Conservation (phyloP, 2,888 invertebrate species). For the Auanema sp. region DNA sequence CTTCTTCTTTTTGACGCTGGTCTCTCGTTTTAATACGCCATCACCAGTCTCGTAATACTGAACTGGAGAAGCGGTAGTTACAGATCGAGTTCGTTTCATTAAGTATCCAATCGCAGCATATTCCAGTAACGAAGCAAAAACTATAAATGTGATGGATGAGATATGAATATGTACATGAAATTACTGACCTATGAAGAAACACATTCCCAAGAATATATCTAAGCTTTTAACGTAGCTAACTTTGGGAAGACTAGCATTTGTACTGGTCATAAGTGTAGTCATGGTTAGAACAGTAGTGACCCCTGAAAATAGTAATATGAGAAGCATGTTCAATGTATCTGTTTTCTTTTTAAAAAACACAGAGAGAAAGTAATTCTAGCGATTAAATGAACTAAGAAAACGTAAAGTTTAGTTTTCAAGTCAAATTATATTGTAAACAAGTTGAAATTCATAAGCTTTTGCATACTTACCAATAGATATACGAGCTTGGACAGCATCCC, state of each 20-base stretch:
- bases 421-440: neutral
- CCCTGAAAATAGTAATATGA: conserved; percentile 34
- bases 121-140: conserved; percentile 61
- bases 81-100: conserved; percentile 51
- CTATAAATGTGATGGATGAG: conserved; percentile 32
- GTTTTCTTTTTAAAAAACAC: neutral
- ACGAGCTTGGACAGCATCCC: conserved; percentile 65
- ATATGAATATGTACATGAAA: neutral
- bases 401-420: neutral
- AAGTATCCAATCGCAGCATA: conserved; percentile 63
- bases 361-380: neutral
- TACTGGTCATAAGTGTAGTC: conserved; percentile 66
- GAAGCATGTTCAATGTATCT: neutral
- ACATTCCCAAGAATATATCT: conserved; percentile 65
- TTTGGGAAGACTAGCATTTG: conserved; percentile 65
- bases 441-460: neutral
- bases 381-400: neutral
- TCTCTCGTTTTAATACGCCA: conserved; percentile 33
- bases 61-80: conserved; percentile 40
- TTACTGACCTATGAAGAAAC: conserved; percentile 64
- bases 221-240: conserved; percentile 65
- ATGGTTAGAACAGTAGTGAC: conserved; percentile 66
- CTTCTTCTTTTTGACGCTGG: conserved; percentile 29
- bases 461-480: conserved; percentile 63
- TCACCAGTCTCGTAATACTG: conserved; percentile 47